phyloP scores from a whole-genome alignment of 2,797 vertebrate genomes.

The Ctenopoma multispine region DNA sequence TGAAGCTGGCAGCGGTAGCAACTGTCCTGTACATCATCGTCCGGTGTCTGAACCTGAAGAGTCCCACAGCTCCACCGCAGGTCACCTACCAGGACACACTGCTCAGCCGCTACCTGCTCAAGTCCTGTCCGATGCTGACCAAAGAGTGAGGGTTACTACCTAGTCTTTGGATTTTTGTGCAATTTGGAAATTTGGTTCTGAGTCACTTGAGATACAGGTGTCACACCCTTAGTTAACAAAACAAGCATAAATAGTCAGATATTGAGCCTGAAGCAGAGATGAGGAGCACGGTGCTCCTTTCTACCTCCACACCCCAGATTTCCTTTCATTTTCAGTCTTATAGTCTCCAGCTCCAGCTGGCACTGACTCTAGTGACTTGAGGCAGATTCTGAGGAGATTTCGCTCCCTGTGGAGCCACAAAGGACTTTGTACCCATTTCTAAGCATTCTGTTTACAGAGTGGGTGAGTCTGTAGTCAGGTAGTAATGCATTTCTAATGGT shows the following conservation, averaged over 20 bases:
- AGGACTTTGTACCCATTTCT: background rate
- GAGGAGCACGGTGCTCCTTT: background rate
- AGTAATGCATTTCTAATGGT: background rate
- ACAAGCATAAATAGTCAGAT: too few relatives aligned
- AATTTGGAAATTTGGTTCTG: background rate
- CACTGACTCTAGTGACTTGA: background rate
- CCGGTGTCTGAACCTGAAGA: conserved; percentile 94
- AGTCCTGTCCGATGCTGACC: conserved; percentile 92
- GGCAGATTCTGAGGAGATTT: too few relatives aligned
- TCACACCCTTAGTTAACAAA: too few relatives aligned
- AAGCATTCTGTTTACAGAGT: conserved; percentile 6
- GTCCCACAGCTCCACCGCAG: conserved; percentile 89
- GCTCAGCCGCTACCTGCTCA: conserved; percentile 90
- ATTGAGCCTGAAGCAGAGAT: too few relatives aligned
- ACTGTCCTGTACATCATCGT: conserved; percentile 93
- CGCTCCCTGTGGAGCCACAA: background rate
- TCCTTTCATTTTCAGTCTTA: background rate
- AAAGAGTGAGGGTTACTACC: conserved; percentile 90
- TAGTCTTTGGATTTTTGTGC: background rate
- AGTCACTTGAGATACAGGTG: background rate
- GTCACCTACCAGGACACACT: conserved; percentile 89
- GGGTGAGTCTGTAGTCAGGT: background rate
- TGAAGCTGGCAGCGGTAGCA: conserved; percentile 93
- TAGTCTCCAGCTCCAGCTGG: too few relatives aligned
- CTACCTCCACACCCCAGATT: background rate